Conservation (phyloP, 1,140 invertebrate species). For the Panagrolaimus sp. region DNA sequence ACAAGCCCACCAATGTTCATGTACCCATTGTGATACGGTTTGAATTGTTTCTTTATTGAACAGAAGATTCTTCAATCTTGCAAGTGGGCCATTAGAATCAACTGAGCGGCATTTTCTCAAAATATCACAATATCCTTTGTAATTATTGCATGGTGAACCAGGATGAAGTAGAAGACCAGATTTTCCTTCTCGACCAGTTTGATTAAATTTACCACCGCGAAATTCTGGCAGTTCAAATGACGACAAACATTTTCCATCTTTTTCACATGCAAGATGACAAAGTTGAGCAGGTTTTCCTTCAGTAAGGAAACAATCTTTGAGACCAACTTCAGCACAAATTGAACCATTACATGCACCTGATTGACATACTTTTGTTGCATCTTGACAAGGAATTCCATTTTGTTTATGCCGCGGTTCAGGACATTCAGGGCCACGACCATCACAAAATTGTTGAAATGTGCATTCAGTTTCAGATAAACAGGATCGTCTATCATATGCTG, state of each 20-base stretch:
- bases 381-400: conserved; percentile 69
- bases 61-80: conserved; percentile 88
- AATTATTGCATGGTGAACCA: conserved; percentile 94
- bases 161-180: conserved; percentile 78
- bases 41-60: conserved; percentile 81
- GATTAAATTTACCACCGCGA: conserved; percentile 64
- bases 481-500: conserved; percentile 58
- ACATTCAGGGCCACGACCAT: conserved; percentile 67
- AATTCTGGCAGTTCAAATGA: conserved; percentile 73
- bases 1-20: conserved; percentile 91
- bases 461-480: conserved; percentile 59
- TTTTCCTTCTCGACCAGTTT: conserved; percentile 38
- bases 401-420: conserved; percentile 72
- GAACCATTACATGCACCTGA: conserved; percentile 82
- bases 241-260: conserved; percentile 77
- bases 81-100: conserved; percentile 93
- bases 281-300: conserved; percentile 82
- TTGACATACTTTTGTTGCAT: conserved; percentile 71
- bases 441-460: conserved; percentile 65
- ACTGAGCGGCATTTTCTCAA: conserved; percentile 93
- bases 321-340: conserved; percentile 85
- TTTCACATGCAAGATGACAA: conserved; percentile 91
- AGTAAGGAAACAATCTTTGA: conserved; percentile 92
- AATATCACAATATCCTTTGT: conserved; percentile 91
- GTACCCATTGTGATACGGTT: conserved; percentile 50